A percentile compares a stretch with the other conserved stretches of the same genome.
phyloP scores from a whole-genome alignment of 2,113 vertebrate species.

The Trogon surrucura region DNA sequence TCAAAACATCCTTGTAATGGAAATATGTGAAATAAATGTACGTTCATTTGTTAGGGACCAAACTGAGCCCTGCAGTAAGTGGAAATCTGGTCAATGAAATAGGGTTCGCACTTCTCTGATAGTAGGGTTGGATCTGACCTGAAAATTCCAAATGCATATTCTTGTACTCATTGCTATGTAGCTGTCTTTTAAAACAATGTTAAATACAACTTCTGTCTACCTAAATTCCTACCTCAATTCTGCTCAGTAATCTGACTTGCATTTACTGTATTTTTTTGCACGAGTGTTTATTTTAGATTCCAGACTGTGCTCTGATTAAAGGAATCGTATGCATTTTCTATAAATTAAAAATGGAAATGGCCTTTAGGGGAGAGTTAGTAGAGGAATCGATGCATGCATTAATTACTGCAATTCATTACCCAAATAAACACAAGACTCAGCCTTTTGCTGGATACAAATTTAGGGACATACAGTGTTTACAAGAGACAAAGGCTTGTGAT shows the following conservation, averaged over 20 bases:
- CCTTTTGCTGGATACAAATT: slow-evolving; percentile 90
- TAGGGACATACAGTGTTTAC: slow-evolving; percentile 80
- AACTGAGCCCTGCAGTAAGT: neutral
- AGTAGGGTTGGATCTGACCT: neutral
- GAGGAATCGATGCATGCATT: slow-evolving; percentile 94
- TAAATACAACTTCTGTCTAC: neutral
- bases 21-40: slow-evolving; percentile 2
- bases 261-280: neutral
- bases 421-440: slow-evolving; percentile 92
- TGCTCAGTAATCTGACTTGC: neutral
- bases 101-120: neutral
- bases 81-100: neutral
- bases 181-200: neutral
- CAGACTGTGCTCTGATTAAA: slow-evolving; percentile 63
- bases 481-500: slow-evolving; percentile 88
- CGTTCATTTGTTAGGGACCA: neutral
- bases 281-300: slow-evolving; percentile 58
- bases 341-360: slow-evolving; percentile 96
- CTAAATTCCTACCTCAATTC: slow-evolving; percentile 1
- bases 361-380: slow-evolving; percentile 88
- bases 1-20: neutral
- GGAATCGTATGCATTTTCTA: slow-evolving; percentile 80
- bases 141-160: neutral
- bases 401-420: slow-evolving; percentile 99
- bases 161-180: neutral